Evolutionary conservation across 2,797 vertebrate species (phyloP).

Genomic region (Catostomus latipinnis): DNA sequence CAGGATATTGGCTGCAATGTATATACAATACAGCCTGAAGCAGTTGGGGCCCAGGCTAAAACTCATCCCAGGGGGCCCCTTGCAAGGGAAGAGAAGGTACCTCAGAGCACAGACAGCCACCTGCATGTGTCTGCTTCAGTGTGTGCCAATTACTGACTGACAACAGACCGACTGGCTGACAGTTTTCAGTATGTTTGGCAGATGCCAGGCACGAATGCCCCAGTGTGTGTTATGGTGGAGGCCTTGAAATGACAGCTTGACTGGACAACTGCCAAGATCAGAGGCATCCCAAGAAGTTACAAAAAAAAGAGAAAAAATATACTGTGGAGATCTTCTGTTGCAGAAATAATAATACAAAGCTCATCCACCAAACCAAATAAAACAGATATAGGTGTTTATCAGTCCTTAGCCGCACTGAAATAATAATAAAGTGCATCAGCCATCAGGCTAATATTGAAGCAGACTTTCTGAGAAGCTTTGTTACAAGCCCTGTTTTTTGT

Average conservation of each 20-base stretch:
- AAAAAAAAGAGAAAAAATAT: conserved; percentile 2
- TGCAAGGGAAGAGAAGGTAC: conserved; percentile 67
- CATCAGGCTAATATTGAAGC: background rate
- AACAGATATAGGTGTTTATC: background rate
- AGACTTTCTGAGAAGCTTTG: background rate
- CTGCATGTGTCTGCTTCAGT: conserved; percentile 76
- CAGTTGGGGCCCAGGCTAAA: conserved; percentile 72
- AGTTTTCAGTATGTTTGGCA: conserved; percentile 61
- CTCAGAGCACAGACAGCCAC: conserved; percentile 71
- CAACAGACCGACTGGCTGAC: conserved; percentile 68
- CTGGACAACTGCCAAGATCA: conserved; percentile 71
- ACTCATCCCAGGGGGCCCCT: conserved; percentile 76
- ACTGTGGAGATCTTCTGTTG: conserved; percentile 10
- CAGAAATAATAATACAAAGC: conserved; percentile 2
- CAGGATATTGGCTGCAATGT: conserved; percentile 81
- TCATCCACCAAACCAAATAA: background rate
- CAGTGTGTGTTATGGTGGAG: conserved; percentile 65
- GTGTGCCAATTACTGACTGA: conserved; percentile 80
- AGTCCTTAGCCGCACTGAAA: background rate
- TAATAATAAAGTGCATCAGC: background rate
- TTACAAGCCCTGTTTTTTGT: background rate
- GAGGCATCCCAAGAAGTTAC: conserved; percentile 36
- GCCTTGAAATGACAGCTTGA: conserved; percentile 74
- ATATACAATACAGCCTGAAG: conserved; percentile 75
- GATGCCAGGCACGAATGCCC: conserved; percentile 63